These are phyloP conservation scores for Nomada flava DNA, from an alignment of 2,888 invertebrate genomes.

Conservation along the genomic window DNA sequence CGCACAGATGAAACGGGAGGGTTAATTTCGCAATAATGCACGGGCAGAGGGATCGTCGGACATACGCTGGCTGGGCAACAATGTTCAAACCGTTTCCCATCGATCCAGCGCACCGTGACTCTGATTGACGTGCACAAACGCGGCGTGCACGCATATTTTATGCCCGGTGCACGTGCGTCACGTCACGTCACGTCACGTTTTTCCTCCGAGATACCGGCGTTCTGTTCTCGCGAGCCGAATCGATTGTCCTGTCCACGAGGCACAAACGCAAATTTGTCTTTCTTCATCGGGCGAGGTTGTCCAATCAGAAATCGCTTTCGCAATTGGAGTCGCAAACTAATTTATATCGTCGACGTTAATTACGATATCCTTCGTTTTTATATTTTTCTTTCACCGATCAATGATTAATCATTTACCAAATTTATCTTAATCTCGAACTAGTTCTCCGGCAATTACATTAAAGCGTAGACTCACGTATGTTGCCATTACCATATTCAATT, in stretches of 20 bases:
- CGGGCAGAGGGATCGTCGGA: constrained; percentile 1
- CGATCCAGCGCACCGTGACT: constrained; percentile 36
- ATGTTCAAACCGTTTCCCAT: constrained; percentile 41
- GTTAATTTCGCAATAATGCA: no score
- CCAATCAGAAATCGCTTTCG: not conserved
- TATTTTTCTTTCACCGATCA: no score
- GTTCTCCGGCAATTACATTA: no score
- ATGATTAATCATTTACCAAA: no score
- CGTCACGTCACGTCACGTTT: constrained; percentile 24
- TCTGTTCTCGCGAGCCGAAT: not conserved
- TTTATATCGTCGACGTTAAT: no score
- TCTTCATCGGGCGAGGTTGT: not conserved
- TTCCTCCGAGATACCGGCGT: not conserved
- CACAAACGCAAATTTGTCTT: not conserved
- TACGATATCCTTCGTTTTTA: no score
- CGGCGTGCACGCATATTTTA: constrained; percentile 40
- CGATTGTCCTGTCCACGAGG: not conserved
- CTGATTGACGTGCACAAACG: constrained; percentile 44
- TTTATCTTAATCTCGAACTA: no score
- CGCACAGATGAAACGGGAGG: no score
- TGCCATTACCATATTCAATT: no score
- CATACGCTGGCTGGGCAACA: constrained; percentile 40
- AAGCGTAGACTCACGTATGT: no score
- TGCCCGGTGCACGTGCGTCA: constrained; percentile 19
- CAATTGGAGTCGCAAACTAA: not conserved